phyloP scores from a whole-genome alignment of 2,888 invertebrate species.

The Ormyrus rosae region DNA sequence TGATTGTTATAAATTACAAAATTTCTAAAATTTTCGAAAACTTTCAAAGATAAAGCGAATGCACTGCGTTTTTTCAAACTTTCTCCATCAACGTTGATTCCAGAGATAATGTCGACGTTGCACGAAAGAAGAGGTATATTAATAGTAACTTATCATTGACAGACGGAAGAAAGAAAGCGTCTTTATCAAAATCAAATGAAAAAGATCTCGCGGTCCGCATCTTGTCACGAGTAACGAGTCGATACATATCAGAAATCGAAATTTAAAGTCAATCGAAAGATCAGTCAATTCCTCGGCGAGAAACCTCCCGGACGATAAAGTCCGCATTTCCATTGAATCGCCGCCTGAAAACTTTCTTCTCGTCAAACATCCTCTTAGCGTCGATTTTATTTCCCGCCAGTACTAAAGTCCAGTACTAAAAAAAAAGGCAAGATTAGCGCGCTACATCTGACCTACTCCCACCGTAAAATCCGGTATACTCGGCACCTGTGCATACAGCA shows the following conservation, averaged over 20 bases:
- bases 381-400: background rate
- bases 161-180: too few relatives aligned
- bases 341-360: conserved; percentile 27
- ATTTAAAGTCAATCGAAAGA: background rate
- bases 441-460: conserved; percentile 33
- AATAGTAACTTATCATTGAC: too few relatives aligned
- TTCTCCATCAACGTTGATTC: too few relatives aligned
- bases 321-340: background rate
- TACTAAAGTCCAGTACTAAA: background rate
- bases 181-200: too few relatives aligned
- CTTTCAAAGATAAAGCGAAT: too few relatives aligned
- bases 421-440: background rate
- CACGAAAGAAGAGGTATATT: too few relatives aligned
- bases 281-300: background rate
- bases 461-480: background rate
- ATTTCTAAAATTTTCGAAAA: too few relatives aligned
- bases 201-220: too few relatives aligned
- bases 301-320: background rate
- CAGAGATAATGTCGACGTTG: too few relatives aligned
- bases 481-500: background rate
- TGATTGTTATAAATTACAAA: too few relatives aligned
- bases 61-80: too few relatives aligned
- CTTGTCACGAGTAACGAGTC: background rate
- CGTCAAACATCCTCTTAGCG: conserved; percentile 1
- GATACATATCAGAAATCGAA: background rate